Conservation (phyloP, 1,140 invertebrate species). For the Drosophila varians region DNA sequence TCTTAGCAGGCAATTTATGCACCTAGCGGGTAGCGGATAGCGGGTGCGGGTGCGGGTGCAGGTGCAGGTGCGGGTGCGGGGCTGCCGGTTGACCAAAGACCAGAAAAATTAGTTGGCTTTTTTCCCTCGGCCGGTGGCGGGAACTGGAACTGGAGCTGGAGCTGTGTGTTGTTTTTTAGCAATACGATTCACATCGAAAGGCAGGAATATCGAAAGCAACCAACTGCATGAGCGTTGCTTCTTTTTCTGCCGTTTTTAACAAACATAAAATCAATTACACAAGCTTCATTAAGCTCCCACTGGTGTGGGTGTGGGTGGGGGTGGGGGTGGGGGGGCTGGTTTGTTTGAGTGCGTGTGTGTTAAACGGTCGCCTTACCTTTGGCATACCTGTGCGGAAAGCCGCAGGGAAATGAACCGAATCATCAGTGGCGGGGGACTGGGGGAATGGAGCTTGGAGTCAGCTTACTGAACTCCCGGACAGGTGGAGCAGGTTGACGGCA, state of each 20-base stretch:
- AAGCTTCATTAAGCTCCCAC: conserved; percentile 75
- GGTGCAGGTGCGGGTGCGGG: no score
- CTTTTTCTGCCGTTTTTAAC: conserved; percentile 80
- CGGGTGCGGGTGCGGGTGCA: no score
- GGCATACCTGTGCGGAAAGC: conserved; percentile 36
- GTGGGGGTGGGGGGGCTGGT: neutral
- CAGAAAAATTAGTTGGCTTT: conserved; percentile 62
- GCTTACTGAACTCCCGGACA: neutral
- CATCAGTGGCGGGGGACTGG: neutral
- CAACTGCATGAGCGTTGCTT: conserved; percentile 64
- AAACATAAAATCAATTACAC: conserved; percentile 81
- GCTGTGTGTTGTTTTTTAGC: conserved; percentile 41
- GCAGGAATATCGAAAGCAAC: conserved; percentile 69
- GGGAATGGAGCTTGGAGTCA: neutral
- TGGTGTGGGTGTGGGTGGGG: no score
- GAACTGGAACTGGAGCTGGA: neutral
- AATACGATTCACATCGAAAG: conserved; percentile 77
- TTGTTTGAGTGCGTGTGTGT: conserved; percentile 9
- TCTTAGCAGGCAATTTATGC: conserved; percentile 58
- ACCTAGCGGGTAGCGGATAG: no score
- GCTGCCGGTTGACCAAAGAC: conserved; percentile 36
- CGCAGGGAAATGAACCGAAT: conserved; percentile 37
- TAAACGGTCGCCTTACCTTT: conserved; percentile 19
- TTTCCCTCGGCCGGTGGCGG: neutral
- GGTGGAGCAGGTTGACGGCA: neutral